Evolutionary conservation across 2,113 vertebrate genomes (phyloP).

Genomic region (Marmota flaviventris): DNA sequence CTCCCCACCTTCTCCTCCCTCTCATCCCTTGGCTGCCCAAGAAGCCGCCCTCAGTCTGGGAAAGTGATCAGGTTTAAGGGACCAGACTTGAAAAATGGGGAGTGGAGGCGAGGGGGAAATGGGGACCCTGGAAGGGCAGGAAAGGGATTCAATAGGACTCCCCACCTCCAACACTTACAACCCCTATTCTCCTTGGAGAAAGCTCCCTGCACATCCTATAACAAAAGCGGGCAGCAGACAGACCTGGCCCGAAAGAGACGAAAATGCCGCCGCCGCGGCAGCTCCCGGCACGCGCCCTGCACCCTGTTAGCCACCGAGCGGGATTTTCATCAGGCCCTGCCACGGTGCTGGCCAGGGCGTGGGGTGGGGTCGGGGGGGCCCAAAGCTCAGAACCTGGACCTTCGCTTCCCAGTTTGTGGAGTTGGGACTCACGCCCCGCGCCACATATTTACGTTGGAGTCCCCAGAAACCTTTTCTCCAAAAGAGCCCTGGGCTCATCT

Average conservation of each 20-base stretch:
- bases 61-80: constrained; percentile 81
- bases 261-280: neutral
- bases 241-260: neutral
- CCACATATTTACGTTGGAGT: neutral
- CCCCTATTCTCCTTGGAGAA: neutral
- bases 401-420: neutral
- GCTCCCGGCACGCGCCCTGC: neutral
- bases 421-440: neutral
- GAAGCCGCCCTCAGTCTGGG: constrained; percentile 72
- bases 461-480: neutral
- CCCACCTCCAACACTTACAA: neutral
- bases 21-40: neutral
- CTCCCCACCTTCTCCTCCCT: constrained; percentile 14
- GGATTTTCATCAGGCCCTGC: neutral
- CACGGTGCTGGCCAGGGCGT: neutral
- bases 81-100: constrained; percentile 60
- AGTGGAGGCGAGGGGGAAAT: constrained; percentile 59
- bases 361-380: constrained; percentile 18
- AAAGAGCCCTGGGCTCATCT: neutral
- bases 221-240: constrained; percentile 65
- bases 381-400: neutral
- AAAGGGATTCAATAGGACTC: constrained; percentile 1
- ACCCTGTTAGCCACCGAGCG: neutral
- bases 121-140: constrained; percentile 15
- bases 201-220: neutral